Conservation (phyloP, 2,797 vertebrate genomes). For the Pseudochirops cupreus region DNA sequence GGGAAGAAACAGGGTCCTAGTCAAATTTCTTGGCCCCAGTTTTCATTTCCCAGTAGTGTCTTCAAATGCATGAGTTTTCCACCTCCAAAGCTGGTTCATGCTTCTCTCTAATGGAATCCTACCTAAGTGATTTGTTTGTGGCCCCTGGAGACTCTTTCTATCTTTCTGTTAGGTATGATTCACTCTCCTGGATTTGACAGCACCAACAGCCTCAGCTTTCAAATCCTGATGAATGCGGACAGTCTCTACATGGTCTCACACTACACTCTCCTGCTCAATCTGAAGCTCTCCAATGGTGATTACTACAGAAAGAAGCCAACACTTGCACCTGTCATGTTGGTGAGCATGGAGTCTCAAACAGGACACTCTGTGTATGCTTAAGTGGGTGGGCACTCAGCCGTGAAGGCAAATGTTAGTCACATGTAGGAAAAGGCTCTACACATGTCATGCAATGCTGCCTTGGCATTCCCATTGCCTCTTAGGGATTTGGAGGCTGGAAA, state of each 20-base stretch:
- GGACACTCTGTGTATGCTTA: accelerated
- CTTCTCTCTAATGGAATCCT: neutral
- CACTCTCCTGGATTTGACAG: slow-evolving; percentile 93
- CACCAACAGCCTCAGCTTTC: slow-evolving; percentile 89
- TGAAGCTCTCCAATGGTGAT: slow-evolving; percentile 94
- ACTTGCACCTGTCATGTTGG: slow-evolving; percentile 89
- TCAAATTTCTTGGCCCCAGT: accelerated
- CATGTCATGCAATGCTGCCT: neutral
- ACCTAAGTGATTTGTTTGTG: neutral
- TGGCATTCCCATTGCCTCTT: accelerated
- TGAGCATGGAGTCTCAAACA: slow-evolving; percentile 76
- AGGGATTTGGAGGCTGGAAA: neutral
- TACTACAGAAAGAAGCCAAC: slow-evolving; percentile 92
- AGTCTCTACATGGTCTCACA: slow-evolving; percentile 94
- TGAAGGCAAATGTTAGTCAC: accelerated
- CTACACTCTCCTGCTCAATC: slow-evolving; percentile 94
- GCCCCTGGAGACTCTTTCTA: neutral
- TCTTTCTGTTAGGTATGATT: slow-evolving; percentile 90
- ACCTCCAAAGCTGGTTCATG: accelerated
- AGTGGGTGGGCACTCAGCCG: neutral
- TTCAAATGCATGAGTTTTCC: accelerated
- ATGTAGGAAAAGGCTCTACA: neutral
- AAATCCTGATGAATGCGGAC: slow-evolving; percentile 96
- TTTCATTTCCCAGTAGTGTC: too few relatives aligned
- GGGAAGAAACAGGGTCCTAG: neutral